A percentile compares a stretch with the other conserved stretches of the same genome.
Conservation (phyloP, 1,140 invertebrate species). For the Pteromalus puparum region DNA sequence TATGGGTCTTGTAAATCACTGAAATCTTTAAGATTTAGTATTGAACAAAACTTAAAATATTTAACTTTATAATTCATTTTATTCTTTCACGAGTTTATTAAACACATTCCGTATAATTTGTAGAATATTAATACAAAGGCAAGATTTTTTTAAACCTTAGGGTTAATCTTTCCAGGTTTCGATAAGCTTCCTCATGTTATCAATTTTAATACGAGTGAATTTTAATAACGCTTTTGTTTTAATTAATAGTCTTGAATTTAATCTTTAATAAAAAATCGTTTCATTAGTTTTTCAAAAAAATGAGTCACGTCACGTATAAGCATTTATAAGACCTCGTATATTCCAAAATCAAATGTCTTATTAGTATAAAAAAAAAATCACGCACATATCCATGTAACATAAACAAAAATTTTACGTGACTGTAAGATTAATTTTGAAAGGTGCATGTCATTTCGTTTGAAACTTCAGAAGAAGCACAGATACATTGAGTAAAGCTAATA, state of each 20-base stretch:
- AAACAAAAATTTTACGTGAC: neutral
- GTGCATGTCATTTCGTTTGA: neutral
- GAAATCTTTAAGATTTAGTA: neutral
- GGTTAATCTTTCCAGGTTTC: neutral
- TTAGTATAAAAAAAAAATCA: conserved; percentile 22
- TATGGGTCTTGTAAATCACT: conserved; percentile 35
- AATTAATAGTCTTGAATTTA: neutral
- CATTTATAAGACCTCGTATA: conserved; percentile 23
- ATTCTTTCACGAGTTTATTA: neutral
- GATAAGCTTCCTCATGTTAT: neutral
- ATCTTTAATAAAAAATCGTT: neutral
- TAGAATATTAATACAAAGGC: neutral
- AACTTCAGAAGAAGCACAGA: conserved; percentile 4
- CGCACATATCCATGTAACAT: conserved; percentile 36
- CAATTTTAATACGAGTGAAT: neutral
- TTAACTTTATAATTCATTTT: neutral
- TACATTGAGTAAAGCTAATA: neutral
- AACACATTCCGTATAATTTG: conserved; percentile 25
- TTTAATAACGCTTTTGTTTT: neutral
- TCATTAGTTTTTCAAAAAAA: neutral
- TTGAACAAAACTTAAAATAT: conserved; percentile 17
- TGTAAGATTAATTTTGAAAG: neutral
- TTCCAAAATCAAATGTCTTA: neutral
- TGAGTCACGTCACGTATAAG: neutral
- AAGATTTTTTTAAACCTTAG: too few species aligned